Conservation (phyloP, 1,140 invertebrate species). For the Heliconius himera region DNA sequence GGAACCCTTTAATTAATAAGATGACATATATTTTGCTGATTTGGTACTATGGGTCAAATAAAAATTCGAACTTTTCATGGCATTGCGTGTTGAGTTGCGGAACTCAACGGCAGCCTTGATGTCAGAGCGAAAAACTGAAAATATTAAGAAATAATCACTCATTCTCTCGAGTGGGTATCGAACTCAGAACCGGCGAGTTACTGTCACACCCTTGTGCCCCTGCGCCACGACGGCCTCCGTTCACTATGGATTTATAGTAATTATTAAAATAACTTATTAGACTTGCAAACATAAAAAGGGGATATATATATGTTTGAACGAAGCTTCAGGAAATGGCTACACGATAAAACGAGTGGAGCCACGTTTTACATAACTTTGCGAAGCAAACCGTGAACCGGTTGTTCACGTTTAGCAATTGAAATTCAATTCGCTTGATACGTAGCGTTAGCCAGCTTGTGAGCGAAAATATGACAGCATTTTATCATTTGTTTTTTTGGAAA, state of each 20-base stretch:
- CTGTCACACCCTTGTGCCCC: no score
- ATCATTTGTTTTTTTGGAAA: background rate
- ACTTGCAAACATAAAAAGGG: background rate
- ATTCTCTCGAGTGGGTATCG: no score
- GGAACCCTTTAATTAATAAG: no score
- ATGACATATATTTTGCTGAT: no score
- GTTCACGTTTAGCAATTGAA: slow-evolving; percentile 12
- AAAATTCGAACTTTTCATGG: no score
- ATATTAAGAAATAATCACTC: no score
- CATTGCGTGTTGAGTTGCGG: no score
- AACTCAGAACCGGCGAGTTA: no score
- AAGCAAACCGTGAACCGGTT: slow-evolving; percentile 8
- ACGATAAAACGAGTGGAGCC: background rate
- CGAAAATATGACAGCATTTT: slow-evolving; percentile 4
- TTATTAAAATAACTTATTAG: background rate
- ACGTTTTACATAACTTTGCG: slow-evolving; percentile 13
- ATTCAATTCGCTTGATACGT: slow-evolving; percentile 12
- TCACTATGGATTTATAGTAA: background rate
- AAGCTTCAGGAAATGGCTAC: slow-evolving; percentile 1
- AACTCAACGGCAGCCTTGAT: no score
- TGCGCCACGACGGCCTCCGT: background rate
- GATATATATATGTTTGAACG: background rate
- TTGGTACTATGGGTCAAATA: background rate
- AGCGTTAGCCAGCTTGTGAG: background rate
- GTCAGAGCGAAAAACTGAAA: no score